Base-by-base conservation (phyloP, 1,140 invertebrate genomes). In the Acromyrmex heyeri region DNA sequence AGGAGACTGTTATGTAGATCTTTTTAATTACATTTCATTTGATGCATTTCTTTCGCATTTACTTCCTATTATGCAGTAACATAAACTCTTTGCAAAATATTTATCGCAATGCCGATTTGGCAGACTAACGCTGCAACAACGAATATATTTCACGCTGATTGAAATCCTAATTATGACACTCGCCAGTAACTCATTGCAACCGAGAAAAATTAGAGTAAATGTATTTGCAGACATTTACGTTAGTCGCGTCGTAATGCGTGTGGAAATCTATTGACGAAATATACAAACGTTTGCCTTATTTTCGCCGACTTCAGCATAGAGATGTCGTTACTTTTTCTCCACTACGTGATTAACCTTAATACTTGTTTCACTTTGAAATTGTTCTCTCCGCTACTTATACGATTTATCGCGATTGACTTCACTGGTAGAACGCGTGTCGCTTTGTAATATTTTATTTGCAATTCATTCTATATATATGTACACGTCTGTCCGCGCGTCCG, bases 401-500 rank as follows among this genome's bases (percentile, higher is more conserved):
- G 69, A 83, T 61, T 83, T 83, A 83, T 73, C 79, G 79, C 79
- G 79, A 83, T 83, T 83, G 79, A 83, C 69, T 83, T 83, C 55
- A 73, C 38, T 81, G 77, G 77, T 81, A 79, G 44, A 75, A 75
- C 59, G 78, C 64, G 55, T 75, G 38, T 73, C 78, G 78, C 53
- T 83, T 75, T 75, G 59, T 75, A 83, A 61, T 83, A 83, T 83
- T 69, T 82, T 48, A 82, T 73, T 75, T 83, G 79, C 79, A 75
- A 83, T 61, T 83, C 69, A 83, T 75, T 75, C 55, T 83, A 83
- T 83, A 83, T 83, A 83, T 83, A 83, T 83, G 69, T 83, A 83
- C 79, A 83, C n/a, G 57, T 83, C 18, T 61, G 79, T 61, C 69
- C 69, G 18, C 55, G 7, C 70, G 44, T 48, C 8, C 69, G 24